These are phyloP conservation scores for Hippocampus barbouri DNA, from an alignment of 2,113 vertebrate genomes.

Conservation along the genomic window DNA sequence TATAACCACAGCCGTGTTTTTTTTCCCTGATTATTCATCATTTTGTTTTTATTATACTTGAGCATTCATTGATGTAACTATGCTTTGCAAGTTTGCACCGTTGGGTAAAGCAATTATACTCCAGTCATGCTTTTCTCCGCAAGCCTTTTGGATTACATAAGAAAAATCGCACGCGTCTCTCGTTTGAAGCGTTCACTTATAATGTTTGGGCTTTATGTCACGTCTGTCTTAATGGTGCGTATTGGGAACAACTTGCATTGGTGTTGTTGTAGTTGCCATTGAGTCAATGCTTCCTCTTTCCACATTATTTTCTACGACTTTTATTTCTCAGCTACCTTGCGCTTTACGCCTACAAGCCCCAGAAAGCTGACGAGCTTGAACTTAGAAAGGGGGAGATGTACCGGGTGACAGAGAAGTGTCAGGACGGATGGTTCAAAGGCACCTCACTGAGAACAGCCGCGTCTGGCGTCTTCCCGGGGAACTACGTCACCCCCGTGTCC, in stretches of 20 bases:
- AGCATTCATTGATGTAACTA: not conserved
- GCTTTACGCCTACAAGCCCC: conserved; percentile 94
- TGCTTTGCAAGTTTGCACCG: not conserved
- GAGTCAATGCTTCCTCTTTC: not conserved
- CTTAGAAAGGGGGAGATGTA: conserved; percentile 97
- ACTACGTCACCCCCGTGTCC: conserved; percentile 95
- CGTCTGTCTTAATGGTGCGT: not conserved
- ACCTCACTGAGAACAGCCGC: conserved; percentile 86
- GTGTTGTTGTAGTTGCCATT: not conserved
- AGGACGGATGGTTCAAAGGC: conserved; percentile 98
- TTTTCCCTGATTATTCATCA: no score
- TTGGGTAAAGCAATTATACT: not conserved
- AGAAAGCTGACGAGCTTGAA: conserved; percentile 95
- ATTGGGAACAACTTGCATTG: not conserved
- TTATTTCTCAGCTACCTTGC: conserved; percentile 82
- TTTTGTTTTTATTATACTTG: no score
- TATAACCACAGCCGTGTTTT: no score
- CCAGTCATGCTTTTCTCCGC: not conserved
- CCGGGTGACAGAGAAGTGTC: conserved; percentile 95
- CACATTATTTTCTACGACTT: conserved; percentile 2
- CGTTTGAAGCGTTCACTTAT: not conserved
- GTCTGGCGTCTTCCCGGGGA: conserved; percentile 94
- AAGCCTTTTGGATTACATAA: not conserved
- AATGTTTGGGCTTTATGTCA: not conserved
- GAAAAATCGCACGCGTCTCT: not conserved